Evolutionary conservation across 2,113 vertebrate genomes (phyloP), one percentile per base, ranked within the genome.

Genomic region (Anser cygnoides): DNA sequence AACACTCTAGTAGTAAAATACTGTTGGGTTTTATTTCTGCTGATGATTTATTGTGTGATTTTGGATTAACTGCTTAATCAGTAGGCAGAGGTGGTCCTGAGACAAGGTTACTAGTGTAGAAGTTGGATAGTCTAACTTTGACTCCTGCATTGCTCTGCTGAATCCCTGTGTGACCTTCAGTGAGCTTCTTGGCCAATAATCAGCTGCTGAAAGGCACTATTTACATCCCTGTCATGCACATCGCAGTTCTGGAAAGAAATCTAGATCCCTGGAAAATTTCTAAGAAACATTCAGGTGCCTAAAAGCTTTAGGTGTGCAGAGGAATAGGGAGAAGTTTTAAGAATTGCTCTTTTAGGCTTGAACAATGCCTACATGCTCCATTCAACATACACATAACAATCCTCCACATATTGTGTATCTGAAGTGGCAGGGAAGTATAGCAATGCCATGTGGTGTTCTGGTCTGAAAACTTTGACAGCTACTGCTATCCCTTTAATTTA

Each of bases 11-110:
- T n/a, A 61, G 58, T 67, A 73, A 88, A 82, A 80, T 15, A 59
- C n/a, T 43, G 14, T 5, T 62, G 61, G 13, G 17, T 90, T 92
- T 94, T 87, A 71, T 79, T 94, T 87, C 89, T 89, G 21, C 49
- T 89, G 57, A 81, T 54, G 49, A 57, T 58, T 81, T 72, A 57
- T 39, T 20, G 12, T 33, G 21, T 68, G 26, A 62, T 68, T 88
- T 90, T 74, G 72, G 61, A 90, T 81, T 90, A 93, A 70, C 8
- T 25, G 63, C 63, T 88, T 91, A 55, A 92, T 71, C 79, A 86
- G 65, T 77, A 80, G 41, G 41, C 49, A 71, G 29, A 17, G 23
- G 31, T 59, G 23, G 52, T 76, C 41, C 66, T 65, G 76, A 46
- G 77, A 68, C 54, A 70, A 72, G 31, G 83, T 44, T 35, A 81